phyloP scores from a whole-genome alignment of 2,113 vertebrate species.

The Nesogale talazaci region DNA sequence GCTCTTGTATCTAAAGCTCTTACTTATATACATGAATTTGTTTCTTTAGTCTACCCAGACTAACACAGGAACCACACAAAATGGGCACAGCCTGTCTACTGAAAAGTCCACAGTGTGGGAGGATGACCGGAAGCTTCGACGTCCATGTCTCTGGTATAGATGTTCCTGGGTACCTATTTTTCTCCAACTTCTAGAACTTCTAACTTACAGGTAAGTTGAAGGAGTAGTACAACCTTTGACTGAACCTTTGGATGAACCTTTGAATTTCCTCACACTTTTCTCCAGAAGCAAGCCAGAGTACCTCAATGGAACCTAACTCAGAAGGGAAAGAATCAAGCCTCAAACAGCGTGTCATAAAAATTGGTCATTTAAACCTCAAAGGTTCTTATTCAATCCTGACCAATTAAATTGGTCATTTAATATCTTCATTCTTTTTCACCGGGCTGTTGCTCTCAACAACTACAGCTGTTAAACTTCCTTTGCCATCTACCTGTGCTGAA shows the following conservation, averaged over 20 bases:
- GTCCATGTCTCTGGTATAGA: neutral
- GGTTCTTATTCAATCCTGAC: slow-evolving; percentile 62
- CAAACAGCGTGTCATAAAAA: slow-evolving; percentile 3
- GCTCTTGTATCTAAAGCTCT: too few relatives aligned
- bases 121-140: neutral
- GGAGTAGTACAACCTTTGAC: too few relatives aligned
- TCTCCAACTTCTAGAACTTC: neutral
- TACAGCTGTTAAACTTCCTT: slow-evolving; percentile 60
- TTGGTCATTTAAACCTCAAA: slow-evolving; percentile 56
- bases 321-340: slow-evolving; percentile 19
- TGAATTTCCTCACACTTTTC: slow-evolving; percentile 25
- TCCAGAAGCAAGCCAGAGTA: slow-evolving; percentile 30
- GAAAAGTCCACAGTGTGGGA: neutral
- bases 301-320: neutral
- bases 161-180: slow-evolving; percentile 25
- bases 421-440: slow-evolving; percentile 55
- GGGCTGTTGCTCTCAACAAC: slow-evolving; percentile 66
- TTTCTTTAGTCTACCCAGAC: too few relatives aligned
- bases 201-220: neutral
- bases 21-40: too few relatives aligned
- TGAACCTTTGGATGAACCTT: neutral
- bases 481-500: slow-evolving; percentile 34
- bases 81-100: neutral
- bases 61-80: too few relatives aligned
- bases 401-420: slow-evolving; percentile 63